A percentile compares a stretch with the other conserved stretches of the same genome.
Conservation (phyloP, 2,113 vertebrate species). For the Barnardius zonarius region DNA sequence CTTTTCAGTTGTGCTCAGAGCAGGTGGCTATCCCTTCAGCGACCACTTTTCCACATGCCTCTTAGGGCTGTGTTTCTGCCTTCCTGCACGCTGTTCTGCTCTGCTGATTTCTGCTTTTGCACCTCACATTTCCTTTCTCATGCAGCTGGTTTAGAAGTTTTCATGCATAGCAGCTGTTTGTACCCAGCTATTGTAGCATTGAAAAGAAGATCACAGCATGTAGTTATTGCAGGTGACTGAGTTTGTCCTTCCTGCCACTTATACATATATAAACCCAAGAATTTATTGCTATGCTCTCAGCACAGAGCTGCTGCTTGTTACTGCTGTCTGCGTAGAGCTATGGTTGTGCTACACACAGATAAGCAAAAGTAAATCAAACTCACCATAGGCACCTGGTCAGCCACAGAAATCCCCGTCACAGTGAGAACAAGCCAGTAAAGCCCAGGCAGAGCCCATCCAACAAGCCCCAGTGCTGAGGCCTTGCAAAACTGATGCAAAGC, state of each 20-base stretch:
- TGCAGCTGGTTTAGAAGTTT: neutral
- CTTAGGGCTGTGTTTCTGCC: neutral
- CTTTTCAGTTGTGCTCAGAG: neutral
- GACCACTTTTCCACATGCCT: rapidly evolving
- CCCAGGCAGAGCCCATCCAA: too few relatives aligned
- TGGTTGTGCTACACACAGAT: neutral
- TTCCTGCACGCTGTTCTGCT: rapidly evolving
- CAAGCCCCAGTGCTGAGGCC: neutral
- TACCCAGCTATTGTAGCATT: rapidly evolving
- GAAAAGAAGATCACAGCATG: rapidly evolving
- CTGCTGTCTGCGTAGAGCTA: rapidly evolving
- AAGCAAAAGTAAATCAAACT: neutral
- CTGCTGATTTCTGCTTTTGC: neutral
- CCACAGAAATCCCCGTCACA: neutral
- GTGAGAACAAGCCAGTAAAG: neutral
- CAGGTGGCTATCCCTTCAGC: rapidly evolving
- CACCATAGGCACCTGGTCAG: rapidly evolving
- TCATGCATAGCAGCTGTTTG: neutral
- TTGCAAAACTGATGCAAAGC: neutral
- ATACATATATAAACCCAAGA: rapidly evolving
- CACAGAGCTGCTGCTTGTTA: neutral
- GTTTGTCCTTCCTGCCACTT: neutral
- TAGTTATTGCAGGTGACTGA: rapidly evolving
- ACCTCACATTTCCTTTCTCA: rapidly evolving
- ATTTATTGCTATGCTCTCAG: neutral